Base-by-base conservation (phyloP, 2,797 vertebrate species). In the Lacerta agilis region DNA sequence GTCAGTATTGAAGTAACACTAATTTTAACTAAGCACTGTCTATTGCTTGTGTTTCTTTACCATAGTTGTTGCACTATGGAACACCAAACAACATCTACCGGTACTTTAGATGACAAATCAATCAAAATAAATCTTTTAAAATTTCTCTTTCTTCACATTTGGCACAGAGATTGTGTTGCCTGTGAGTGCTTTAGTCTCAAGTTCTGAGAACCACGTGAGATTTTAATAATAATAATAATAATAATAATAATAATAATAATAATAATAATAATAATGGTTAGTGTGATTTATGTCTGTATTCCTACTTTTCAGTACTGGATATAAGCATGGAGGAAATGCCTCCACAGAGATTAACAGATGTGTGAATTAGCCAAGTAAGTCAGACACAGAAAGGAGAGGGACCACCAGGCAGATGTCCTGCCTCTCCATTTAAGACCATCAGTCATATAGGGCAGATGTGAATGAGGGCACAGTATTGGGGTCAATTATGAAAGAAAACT, bases 311-410 rank as follows among this genome's bases (percentile, higher is more conserved):
- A 7, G 41, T 85, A 27, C 8, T 76, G 13, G 49, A 55, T 15
- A 15, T 55, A 55, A 55, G 49, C 49, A 55, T 49, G 67, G 82
- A 25, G 10, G 58, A 29, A 18, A 8, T 43, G 9, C n/a, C 27
- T 43, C 36, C 38, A 4, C 17, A 75, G 23, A 6, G 36, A 61
- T 2, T 41, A 61, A 38, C 0, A 27, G 29, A 55, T 55, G 49
- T 55, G 49, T 55, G 49, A 55, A 55, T 55, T 41, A 2, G 18
- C 27, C 43, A 66, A 64, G 55, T 41, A 45, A 33, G 45, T 38
- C 6, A 72, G 13, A 64, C 3, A 69, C 43, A 87, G 36, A 66
- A 92, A 91, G 41, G n/a, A 88, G 38, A 29, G 1, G 33, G 36
- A 72, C 13, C 11, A 84, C 84, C 67, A 41, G 86, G 29, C 38